Base-by-base conservation (phyloP, 1,140 invertebrate genomes). In the Solenopsis fugax region DNA sequence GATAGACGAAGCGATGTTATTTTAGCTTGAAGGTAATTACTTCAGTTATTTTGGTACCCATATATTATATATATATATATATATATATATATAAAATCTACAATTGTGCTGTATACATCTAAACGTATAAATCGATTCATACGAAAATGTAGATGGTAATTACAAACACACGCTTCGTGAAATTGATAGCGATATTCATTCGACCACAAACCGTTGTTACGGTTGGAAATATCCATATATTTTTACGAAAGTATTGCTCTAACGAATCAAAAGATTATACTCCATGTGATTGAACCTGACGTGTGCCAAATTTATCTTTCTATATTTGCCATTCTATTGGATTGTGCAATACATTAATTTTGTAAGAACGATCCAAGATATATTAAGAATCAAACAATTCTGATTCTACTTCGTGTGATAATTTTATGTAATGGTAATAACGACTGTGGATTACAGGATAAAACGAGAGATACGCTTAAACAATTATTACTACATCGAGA, bases 1-100 rank as follows among this genome's bases (percentile, higher is more conserved):
- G 77, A 54, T 81, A 52, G 48, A 81, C 64, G 77, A 81, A 81
- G 64, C 77, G 41, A 78, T 78, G 64, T 69, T 81, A 69, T 54
- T 81, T 69, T 69, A 69, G 48, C 48, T 71, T 41, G 62, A 69
- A 80, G 34, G 9, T 81, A 81, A 81, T 81, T 81, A 69, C 64
- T 69, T 21, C 34, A 41, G 77, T 69, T 81, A 81, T 81, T 81
- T 81, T 81, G 21, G 34, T n/a, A 52, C 12, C 37, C 37, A 37
- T 18, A 18, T 50, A 41, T 65, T 10, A 29, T 60, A 12, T 16
- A 16, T 60, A 65, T 65, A 65, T 41, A 65, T 16, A 41, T 67
- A 21, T 67, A 37, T 29, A 29, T 45, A 76, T 52, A 41, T 50
- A 65, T 37, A 16, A 21, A 52, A 77, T 77, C 48, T 67, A 37